Base-by-base conservation (phyloP, 1,140 invertebrate species). In the Parasteatoda tepidariorum region DNA sequence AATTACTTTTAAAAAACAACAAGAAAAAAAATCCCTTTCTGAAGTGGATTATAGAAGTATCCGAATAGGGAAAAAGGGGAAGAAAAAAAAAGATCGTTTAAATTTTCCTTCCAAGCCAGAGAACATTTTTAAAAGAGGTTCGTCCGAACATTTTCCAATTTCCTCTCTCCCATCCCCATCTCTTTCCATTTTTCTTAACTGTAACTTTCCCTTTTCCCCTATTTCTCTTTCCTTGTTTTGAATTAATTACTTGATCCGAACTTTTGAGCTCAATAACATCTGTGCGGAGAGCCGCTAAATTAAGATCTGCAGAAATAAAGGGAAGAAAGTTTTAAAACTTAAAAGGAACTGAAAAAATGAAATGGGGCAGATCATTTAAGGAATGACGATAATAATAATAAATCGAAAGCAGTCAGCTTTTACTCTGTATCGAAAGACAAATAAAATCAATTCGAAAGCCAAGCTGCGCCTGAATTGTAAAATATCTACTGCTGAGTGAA, bases 231-330 rank as follows among this genome's bases (percentile, higher is more conserved):
- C 57, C 74, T 79, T 79, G 62, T 79, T 79, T 68, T 79, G 76
- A 79, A 79, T 79, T 79, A 79, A 79, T 79, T 79, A 79, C 76
- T 73, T 5, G 33, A 28, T 24, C 70, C 59, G 18, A 62, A 62
- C 33, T 75, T 75, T 78, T 54, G 74, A 61, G 59, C 74, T 78
- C 74, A 78, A 78, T 78, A 78, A 78, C 74, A 78, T 78, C 74
- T 78, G 74, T 48, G 61, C 24, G 38, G 61, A 54, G 74, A 18
- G 54, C 57, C 66, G 59, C 74, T 78, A 78, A 78, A 78, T 78
- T 78, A 78, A 78, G 74, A 78, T 78, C 62, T 66, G 74, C 33
- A 66, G 61, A 15, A 33, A 33, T 28, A 66, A 7, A 66, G 62
- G 30, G 62, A 28, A 24, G 22, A 34, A 55, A 59, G n/a, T 59